phyloP scores from a whole-genome alignment of 2,888 invertebrate genomes.

The Synergus laeviventris region DNA sequence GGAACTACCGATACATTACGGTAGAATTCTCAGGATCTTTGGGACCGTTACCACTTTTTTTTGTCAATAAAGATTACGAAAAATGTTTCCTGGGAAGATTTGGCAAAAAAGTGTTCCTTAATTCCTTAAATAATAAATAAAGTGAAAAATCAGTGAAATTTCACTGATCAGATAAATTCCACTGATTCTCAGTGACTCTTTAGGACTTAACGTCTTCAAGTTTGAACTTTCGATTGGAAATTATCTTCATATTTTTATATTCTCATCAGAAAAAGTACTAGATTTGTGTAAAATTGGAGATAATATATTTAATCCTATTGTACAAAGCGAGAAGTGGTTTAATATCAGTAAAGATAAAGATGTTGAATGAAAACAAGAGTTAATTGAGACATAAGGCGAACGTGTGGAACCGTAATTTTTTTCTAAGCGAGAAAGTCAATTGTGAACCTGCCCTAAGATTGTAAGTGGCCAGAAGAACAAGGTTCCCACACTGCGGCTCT shows the following conservation, averaged over 20 bases:
- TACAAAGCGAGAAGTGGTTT: background rate
- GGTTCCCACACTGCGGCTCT: slow-evolving; percentile 22
- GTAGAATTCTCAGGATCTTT: slow-evolving; percentile 4
- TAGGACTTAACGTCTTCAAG: no score
- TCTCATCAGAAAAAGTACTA: no score
- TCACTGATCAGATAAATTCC: no score
- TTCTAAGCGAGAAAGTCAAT: slow-evolving; percentile 38
- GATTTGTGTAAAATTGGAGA: no score
- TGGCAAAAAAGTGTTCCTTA: no score
- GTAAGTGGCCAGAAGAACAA: slow-evolving; percentile 26
- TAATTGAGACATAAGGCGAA: slow-evolving; percentile 26
- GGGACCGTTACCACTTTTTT: slow-evolving; percentile 14
- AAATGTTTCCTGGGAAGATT: background rate
- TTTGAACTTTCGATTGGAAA: no score
- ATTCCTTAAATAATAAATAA: no score
- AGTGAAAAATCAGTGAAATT: no score
- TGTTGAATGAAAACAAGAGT: slow-evolving; percentile 11
- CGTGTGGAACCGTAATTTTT: slow-evolving; percentile 27
- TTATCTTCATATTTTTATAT: no score
- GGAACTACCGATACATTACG: slow-evolving; percentile 27
- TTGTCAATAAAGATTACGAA: background rate
- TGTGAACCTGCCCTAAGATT: slow-evolving; percentile 24
- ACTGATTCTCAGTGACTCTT: no score
- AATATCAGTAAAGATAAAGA: background rate
- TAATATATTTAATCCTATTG: no score